Base-by-base conservation (phyloP, 2,113 vertebrate genomes). In the Gopherus flavomarginatus region DNA sequence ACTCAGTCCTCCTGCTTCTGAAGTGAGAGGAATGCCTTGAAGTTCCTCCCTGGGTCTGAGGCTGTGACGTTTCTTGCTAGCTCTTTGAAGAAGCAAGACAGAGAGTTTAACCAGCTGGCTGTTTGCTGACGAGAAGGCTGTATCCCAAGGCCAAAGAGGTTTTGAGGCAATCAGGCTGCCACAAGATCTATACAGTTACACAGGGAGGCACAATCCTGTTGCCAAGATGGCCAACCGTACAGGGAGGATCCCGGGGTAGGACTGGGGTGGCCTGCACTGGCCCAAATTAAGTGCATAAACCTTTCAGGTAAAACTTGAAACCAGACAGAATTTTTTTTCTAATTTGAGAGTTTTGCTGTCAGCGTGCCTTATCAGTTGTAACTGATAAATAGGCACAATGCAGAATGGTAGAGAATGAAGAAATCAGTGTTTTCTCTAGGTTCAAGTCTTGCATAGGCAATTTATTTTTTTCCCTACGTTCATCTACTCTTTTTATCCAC, bases 381-480 rank as follows among this genome's bases (percentile, higher is more conserved):
- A n/a, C 92, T 93, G 91, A 89, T 93, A 47, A 26, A 35, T 27
- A 89, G 62, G 59, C 26, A 56, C 0, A 2, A 77, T 95, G 52
- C 31, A 7, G 7, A n/a, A 57, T 90, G 21, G 80, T 93, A 29
- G 92, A 53, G 29, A 94, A 47, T 54, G 79, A 85, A 87, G 92
- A 42, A 92, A 85, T 75, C 3, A 0, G 80, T 84, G 80, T 87
- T 47, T 77, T 21, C 94, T 94, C 91, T 93, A 95, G 95, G 85
- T 96, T 87, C 82, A 83, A 54, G 0, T 12, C 83, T 87, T 89
- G 59, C 59, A 47, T 7, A 82, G 57, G 75, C 77, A 93, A 4
- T 90, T 95, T n/a, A 69, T 69, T 90, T 96, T 50, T 97, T 95
- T 90, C 65, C n/a, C 85, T 93, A 92, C 19, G 69, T 94, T 89